Percentiles rank a stretch among this genome's conserved stretches.
Evolutionary conservation across 2,888 invertebrate genomes (phyloP).

Genomic region (Clitarchus hookeri): DNA sequence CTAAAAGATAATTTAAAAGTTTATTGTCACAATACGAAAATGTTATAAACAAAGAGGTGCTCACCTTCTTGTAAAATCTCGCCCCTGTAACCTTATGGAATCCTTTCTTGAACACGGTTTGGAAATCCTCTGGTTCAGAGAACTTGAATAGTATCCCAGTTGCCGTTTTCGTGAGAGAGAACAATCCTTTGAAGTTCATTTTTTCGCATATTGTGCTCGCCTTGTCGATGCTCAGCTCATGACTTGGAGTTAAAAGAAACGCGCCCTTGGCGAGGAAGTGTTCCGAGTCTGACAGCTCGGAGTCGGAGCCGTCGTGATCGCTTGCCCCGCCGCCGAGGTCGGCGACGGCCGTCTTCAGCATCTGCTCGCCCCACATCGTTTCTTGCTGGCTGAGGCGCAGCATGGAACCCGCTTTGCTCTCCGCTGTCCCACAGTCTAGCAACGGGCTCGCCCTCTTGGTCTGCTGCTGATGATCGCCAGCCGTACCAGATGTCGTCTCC

Average conservation of each 20-base stretch:
- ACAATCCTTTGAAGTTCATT: conserved; percentile 71
- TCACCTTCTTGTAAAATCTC: conserved; percentile 83
- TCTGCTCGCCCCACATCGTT: conserved; percentile 55
- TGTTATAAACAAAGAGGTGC: conserved; percentile 40
- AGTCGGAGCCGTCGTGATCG: conserved; percentile 78
- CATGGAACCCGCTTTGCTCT: conserved; percentile 19
- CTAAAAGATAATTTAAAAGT: no score
- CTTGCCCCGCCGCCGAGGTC: conserved; percentile 55
- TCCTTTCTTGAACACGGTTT: conserved; percentile 83
- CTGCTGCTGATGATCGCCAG: not conserved
- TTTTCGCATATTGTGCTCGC: conserved; percentile 86
- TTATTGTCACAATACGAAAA: no score
- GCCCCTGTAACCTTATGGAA: conserved; percentile 87
- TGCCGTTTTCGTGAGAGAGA: conserved; percentile 84
- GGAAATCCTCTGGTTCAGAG: conserved; percentile 84
- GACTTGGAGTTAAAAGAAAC: conserved; percentile 82
- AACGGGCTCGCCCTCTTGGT: not conserved
- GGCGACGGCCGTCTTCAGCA: conserved; percentile 61
- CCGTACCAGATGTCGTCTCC: not conserved
- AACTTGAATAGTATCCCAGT: conserved; percentile 88
- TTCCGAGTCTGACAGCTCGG: conserved; percentile 74
- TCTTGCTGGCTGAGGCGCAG: conserved; percentile 32
- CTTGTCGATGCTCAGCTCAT: conserved; percentile 84
- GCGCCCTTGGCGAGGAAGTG: conserved; percentile 78
- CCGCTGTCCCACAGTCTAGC: not conserved